Evolutionary conservation across 1,140 invertebrate species (phyloP), one percentile per base, ranked within the genome.

Genomic region (Chironomus striatipennis): DNA sequence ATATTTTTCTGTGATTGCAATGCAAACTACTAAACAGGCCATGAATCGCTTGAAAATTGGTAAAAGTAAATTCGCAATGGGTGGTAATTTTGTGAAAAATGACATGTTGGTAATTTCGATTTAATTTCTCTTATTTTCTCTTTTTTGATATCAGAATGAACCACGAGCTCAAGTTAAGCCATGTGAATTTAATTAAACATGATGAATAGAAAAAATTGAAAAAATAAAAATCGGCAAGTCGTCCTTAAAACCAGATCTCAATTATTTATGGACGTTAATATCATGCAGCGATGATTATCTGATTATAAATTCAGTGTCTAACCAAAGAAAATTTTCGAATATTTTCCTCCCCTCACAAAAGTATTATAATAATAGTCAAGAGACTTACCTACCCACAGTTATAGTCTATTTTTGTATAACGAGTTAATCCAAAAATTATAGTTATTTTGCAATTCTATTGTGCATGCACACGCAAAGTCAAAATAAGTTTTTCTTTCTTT

Each of bases 121-220:
- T 47, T 15, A 9, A 47, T 8, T 12, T 3, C 43, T 8, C n/a
- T n/a, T n/a, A n/a, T n/a, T n/a, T n/a, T n/a, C n/a, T n/a, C 5
- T 5, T 34, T 10, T 10, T 9, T 47, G 47, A 57, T n/a, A 57
- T 57, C 12, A 57, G 47, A 57, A 34, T 34, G 47, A 57, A 57
- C 47, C 47, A 57, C 47, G 47, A 57, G 47, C 24, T 57, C 47
- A 57, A 57, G n/a, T 57, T 57, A 57, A 57, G n/a, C 47, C 47
- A 57, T 57, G 47, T 57, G 47, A 57, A n/a, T 57, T 57, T 57
- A 57, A 57, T 57, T 57, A 57, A n/a, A n/a, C 5, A 12, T 57
- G n/a, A 12, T 57, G 4, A 57, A 57, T 34, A 5, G 24, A 34
- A n/a, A n/a, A n/a, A n/a, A 34, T 34, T 34, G 24, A 34, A 34